These are phyloP conservation scores for Onychomys leucogaster DNA, from an alignment of 2,797 vertebrate genomes.

Conservation along the genomic window DNA sequence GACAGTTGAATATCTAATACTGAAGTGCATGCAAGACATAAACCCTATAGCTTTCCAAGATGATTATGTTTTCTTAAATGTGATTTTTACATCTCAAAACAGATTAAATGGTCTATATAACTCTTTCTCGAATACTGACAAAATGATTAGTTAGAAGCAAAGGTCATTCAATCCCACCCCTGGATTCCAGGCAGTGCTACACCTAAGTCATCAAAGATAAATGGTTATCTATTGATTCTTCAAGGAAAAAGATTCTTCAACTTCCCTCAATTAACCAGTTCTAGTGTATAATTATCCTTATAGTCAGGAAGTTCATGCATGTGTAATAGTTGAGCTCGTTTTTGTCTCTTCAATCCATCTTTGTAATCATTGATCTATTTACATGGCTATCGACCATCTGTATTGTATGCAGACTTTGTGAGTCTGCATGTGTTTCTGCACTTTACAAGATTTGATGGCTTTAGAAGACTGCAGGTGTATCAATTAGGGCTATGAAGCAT, in stretches of 20 bases:
- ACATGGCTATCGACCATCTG: slow-evolving; percentile 48
- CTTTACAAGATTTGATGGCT: slow-evolving; percentile 55
- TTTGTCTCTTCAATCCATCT: slow-evolving; percentile 74
- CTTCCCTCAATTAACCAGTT: slow-evolving; percentile 74
- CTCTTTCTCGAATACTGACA: slow-evolving; percentile 7
- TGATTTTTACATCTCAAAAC: slow-evolving; percentile 44
- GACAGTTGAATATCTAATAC: neutral
- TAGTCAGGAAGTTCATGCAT: slow-evolving; percentile 76
- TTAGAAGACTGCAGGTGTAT: slow-evolving; percentile 47
- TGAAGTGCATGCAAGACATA: neutral
- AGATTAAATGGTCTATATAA: slow-evolving; percentile 47
- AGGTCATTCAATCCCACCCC: slow-evolving; percentile 25
- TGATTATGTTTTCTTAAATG: slow-evolving; percentile 48
- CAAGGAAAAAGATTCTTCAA: slow-evolving; percentile 62
- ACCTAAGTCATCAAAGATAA: slow-evolving; percentile 67
- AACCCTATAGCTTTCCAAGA: neutral
- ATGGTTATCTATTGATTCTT: slow-evolving; percentile 71
- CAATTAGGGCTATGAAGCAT: slow-evolving; percentile 53
- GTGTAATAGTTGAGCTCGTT: slow-evolving; percentile 71
- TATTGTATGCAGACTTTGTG: slow-evolving; percentile 67
- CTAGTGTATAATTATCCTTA: slow-evolving; percentile 77
- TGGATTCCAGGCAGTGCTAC: slow-evolving; percentile 18
- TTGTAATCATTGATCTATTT: slow-evolving; percentile 79
- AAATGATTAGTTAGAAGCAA: slow-evolving; percentile 35
- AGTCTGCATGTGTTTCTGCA: slow-evolving; percentile 43